Percentiles rank a stretch among this genome's conserved stretches.
Evolutionary conservation across 2,888 invertebrate genomes (phyloP).

Genomic region (Dromius quadrimaculatus): DNA sequence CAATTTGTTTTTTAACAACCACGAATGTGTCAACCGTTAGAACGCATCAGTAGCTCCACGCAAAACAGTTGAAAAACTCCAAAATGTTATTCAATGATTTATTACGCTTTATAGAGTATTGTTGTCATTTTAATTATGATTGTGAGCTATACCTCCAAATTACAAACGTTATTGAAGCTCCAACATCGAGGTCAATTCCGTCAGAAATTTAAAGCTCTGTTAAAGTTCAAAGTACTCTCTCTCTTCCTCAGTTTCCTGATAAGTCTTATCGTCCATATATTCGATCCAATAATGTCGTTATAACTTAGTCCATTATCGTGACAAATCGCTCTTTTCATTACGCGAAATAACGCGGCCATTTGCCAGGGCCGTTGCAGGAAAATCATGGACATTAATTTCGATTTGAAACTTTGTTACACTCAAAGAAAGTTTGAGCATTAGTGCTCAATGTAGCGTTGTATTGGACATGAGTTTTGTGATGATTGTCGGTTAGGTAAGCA

Average conservation of each 20-base stretch:
- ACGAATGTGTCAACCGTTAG: constrained; percentile 30
- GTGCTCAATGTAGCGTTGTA: constrained; percentile 27
- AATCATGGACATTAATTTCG: constrained; percentile 39
- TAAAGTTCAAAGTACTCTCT: no score
- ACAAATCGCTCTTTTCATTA: constrained; percentile 36
- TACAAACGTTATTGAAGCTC: no score
- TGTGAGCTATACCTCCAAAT: no score
- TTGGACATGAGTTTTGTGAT: background rate
- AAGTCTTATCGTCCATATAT: no score
- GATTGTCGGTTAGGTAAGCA: background rate
- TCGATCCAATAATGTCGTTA: constrained; percentile 17
- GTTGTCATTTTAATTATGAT: no score
- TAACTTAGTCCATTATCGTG: constrained; percentile 34
- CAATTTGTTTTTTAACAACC: constrained; percentile 32
- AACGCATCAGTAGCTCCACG: background rate
- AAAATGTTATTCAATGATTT: no score
- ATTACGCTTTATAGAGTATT: no score
- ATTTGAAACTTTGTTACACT: constrained; percentile 26
- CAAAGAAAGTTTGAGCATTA: constrained; percentile 29
- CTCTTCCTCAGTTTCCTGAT: no score
- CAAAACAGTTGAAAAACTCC: no score
- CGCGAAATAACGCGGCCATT: background rate
- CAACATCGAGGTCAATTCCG: no score
- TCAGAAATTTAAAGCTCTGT: no score
- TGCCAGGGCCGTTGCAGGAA: background rate